Percentiles rank a stretch among this genome's conserved stretches.
phyloP scores from a whole-genome alignment of 2,888 invertebrate genomes.

The Loripinus fragilis region DNA sequence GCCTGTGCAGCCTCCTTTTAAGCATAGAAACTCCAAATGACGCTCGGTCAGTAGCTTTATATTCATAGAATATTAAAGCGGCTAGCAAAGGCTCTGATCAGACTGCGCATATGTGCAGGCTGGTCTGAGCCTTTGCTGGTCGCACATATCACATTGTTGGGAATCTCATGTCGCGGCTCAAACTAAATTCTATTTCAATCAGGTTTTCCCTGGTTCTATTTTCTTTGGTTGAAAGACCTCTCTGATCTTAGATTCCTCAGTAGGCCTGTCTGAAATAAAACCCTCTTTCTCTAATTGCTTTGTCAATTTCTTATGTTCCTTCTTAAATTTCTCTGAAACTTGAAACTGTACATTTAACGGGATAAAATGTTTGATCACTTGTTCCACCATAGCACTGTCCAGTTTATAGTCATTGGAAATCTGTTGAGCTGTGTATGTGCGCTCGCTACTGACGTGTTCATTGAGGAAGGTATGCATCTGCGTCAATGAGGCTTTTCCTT shows the following conservation, averaged over 20 bases:
- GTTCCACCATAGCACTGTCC: neutral
- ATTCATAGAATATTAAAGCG: too few species aligned
- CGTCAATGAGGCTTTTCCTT: constrained; percentile 10
- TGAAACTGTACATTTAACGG: neutral
- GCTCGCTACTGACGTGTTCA: neutral
- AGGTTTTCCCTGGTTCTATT: neutral
- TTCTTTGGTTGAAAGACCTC: too few species aligned
- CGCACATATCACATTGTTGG: too few species aligned
- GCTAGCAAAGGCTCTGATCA: too few species aligned
- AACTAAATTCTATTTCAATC: neutral
- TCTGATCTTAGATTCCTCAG: neutral
- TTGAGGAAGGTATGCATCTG: neutral
- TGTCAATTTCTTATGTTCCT: constrained; percentile 1
- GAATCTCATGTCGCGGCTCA: too few species aligned
- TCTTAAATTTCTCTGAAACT: constrained; percentile 3
- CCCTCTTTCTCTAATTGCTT: neutral
- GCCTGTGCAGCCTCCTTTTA: too few species aligned
- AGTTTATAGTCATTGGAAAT: constrained; percentile 7
- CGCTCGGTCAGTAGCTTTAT: too few species aligned
- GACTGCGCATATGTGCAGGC: too few species aligned
- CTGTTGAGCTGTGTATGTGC: neutral
- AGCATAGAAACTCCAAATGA: too few species aligned
- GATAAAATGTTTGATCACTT: neutral
- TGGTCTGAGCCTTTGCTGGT: too few species aligned
- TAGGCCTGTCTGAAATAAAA: neutral